Percentiles rank a stretch among this genome's conserved stretches.
These are phyloP conservation scores for mouse (Mus musculus) DNA, from an alignment of 2,113 vertebrate genomes.

Conservation along the genomic window GRCm39 chr3:135631001-135631500, in stretches of 20 bases:
- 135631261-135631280: background rate
- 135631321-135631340: background rate
- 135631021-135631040: background rate
- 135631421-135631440: background rate
- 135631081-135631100: background rate
- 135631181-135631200: background rate
- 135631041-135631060: background rate
- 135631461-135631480: background rate
- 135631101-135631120: background rate
- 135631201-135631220: background rate
- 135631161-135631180: background rate
- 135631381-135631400: background rate
- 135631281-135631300: background rate
- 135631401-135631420: background rate
- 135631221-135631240: background rate
- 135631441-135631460: background rate
- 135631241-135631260: background rate
- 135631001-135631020: background rate
- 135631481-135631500: background rate
- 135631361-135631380: background rate
- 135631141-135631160: background rate
- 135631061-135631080: background rate
- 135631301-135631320: background rate
- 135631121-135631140: background rate
- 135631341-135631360: too few species aligned